Evolutionary conservation across 2,797 vertebrate species (phyloP).

Genomic region (Darevskia nairensis): DNA sequence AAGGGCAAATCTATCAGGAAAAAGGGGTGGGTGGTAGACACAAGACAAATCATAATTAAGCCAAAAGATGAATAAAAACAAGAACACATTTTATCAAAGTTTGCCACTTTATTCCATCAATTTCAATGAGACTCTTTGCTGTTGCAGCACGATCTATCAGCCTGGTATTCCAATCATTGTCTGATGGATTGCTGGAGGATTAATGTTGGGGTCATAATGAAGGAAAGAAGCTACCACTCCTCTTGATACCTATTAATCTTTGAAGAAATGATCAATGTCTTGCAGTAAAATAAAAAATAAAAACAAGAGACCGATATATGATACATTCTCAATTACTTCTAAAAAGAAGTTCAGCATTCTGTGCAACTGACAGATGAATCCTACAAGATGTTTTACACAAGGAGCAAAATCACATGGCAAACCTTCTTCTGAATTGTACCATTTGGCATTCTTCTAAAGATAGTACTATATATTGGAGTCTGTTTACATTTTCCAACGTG

Average conservation of each 20-base stretch:
- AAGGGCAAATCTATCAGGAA: constrained; percentile 51
- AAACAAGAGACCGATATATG: neutral
- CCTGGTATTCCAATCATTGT: constrained; percentile 53
- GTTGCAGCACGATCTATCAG: constrained; percentile 52
- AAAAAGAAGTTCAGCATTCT: constrained; percentile 6
- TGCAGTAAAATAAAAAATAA: constrained; percentile 39
- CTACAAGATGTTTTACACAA: neutral
- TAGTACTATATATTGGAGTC: too few relatives aligned
- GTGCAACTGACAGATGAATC: neutral
- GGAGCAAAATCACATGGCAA: neutral
- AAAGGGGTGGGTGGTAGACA: constrained; percentile 41
- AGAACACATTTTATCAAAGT: constrained; percentile 66
- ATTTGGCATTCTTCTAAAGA: neutral
- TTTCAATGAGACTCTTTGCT: constrained; percentile 67
- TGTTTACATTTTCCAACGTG: too few relatives aligned
- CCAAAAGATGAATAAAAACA: constrained; percentile 71
- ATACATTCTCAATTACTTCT: constrained; percentile 13
- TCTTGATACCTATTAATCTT: constrained; percentile 53
- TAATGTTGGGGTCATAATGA: constrained; percentile 61
- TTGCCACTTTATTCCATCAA: constrained; percentile 72
- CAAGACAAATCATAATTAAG: constrained; percentile 68
- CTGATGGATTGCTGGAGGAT: constrained; percentile 61
- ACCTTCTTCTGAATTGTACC: neutral
- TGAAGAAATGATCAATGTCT: constrained; percentile 42
- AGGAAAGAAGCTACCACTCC: constrained; percentile 56